Base-by-base conservation (phyloP, 1,140 invertebrate genomes). In the Lordiphosa collinella region DNA sequence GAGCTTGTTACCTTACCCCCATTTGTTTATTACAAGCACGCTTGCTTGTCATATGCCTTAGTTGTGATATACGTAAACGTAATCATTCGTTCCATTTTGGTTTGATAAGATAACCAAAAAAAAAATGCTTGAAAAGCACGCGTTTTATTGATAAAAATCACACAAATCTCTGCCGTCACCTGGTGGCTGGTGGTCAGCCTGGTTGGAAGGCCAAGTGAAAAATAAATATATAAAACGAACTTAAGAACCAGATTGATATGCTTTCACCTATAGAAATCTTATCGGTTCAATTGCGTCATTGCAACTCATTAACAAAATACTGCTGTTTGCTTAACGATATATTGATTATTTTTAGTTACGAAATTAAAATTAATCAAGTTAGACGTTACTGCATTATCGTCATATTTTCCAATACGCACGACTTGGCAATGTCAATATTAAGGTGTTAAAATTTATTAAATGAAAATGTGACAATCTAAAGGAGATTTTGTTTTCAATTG, bases 201-300 rank as follows among this genome's bases (percentile, higher is more conserved):
- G 22, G n/a, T 49, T 11, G n/a, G 22, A 9, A 29, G 40, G 38
- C 29, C 38, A 40, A 29, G 14, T 65, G 35, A 50, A 46, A 58
- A 51, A 49, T 29, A 47, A 25, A 48, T 35, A 46, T 29, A 37
- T 8, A 31, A 44, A 12, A 31, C 13, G 11, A 44, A 35, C 12
- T 34, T 44, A 36, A 62, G 63, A 69, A 59, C 64, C 53, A 68
- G 74, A 80, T 69, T 57, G 64, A 74, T 74, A 57, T 38, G 53
- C 29, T 56, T 50, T 41, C 43, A 52, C 14, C 14, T 75, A 52
- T 41, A 44, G 44, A 66, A 58, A 57, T 13, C 50, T 72, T 76
- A 66, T 76, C 72, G 36, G 13, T 3, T n/a, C 44, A 50, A 70
- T 54, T 79, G 74, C 74, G 74, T 78, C 74, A 78, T 58, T 56